A percentile compares a stretch with the other conserved stretches of the same genome.
phyloP scores from a whole-genome alignment of 2,888 invertebrate species.

The Augochlorella aurata region DNA sequence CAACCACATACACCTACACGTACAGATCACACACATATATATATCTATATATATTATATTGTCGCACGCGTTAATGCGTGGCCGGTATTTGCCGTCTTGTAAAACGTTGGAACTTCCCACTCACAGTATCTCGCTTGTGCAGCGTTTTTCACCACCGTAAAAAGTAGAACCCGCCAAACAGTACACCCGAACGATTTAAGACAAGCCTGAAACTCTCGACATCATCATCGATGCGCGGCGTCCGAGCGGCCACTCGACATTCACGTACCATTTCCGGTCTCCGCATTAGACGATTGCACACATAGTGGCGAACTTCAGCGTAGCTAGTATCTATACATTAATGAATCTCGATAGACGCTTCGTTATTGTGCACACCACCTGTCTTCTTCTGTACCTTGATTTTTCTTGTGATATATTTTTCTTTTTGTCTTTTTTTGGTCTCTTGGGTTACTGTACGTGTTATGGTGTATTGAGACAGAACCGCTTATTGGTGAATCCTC shows the following conservation, averaged over 20 bases:
- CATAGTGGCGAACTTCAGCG: constrained; percentile 45
- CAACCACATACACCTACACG: background rate
- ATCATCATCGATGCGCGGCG: constrained; percentile 66
- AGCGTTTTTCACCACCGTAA: constrained; percentile 81
- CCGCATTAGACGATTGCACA: constrained; percentile 48
- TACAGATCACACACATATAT: constrained; percentile 33
- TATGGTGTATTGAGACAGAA: constrained; percentile 40
- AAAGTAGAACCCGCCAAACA: constrained; percentile 79
- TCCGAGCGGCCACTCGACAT: constrained; percentile 8
- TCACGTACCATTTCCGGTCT: constrained; percentile 11
- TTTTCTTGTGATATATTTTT: background rate
- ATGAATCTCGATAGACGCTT: constrained; percentile 55
- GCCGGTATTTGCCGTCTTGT: constrained; percentile 75
- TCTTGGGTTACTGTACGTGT: constrained; percentile 39
- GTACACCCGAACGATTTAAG: constrained; percentile 55
- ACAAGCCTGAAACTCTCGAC: constrained; percentile 56
- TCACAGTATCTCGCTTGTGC: constrained; percentile 82
- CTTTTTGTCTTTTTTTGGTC: constrained; percentile 2
- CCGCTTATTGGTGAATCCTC: constrained; percentile 39
- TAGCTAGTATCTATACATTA: constrained; percentile 40
- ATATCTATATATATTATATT: constrained; percentile 69
- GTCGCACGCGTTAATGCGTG: constrained; percentile 71
- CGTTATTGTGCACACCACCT: constrained; percentile 34
- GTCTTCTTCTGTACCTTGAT: constrained; percentile 8
- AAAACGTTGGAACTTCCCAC: constrained; percentile 78